These are phyloP conservation scores for Pristionchus entomophagus DNA, from an alignment of 2,888 invertebrate genomes.

Conservation along the genomic window DNA sequence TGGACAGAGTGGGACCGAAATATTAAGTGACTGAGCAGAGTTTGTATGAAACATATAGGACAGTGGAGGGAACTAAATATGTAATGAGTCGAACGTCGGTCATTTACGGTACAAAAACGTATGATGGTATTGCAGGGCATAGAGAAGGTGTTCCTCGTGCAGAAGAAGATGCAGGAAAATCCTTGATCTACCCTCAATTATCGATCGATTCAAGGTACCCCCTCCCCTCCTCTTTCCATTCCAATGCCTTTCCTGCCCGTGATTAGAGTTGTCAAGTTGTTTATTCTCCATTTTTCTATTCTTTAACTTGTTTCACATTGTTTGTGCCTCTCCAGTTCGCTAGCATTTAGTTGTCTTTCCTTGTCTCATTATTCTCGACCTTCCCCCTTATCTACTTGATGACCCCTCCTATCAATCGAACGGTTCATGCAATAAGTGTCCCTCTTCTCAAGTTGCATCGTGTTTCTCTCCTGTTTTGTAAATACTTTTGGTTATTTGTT, in stretches of 20 bases:
- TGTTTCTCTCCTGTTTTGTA: not conserved
- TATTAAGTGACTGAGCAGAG: no score
- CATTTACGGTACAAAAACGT: no score
- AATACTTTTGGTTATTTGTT: conserved; percentile 19
- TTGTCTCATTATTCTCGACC: not conserved
- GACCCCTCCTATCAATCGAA: not conserved
- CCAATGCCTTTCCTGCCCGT: not conserved
- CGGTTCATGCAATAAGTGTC: not conserved
- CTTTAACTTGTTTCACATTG: not conserved
- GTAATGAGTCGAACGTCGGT: not conserved
- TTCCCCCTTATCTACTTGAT: not conserved
- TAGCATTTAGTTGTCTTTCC: not conserved
- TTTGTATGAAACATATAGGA: no score
- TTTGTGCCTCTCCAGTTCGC: not conserved
- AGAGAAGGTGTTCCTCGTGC: conserved; percentile 64
- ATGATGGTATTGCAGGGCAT: conserved; percentile 54
- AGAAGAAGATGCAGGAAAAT: conserved; percentile 49
- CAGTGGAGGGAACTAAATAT: not conserved
- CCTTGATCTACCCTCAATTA: not conserved
- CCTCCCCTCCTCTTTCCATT: not conserved
- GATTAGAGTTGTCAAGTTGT: not conserved
- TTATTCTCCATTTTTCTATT: not conserved
- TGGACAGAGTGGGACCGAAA: no score
- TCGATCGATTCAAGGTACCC: not conserved
- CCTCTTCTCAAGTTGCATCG: not conserved